A percentile compares a stretch with the other conserved stretches of the same genome.
These are phyloP conservation scores for Edolisoma coerulescens DNA, from an alignment of 2,113 vertebrate species.

Conservation along the genomic window DNA sequence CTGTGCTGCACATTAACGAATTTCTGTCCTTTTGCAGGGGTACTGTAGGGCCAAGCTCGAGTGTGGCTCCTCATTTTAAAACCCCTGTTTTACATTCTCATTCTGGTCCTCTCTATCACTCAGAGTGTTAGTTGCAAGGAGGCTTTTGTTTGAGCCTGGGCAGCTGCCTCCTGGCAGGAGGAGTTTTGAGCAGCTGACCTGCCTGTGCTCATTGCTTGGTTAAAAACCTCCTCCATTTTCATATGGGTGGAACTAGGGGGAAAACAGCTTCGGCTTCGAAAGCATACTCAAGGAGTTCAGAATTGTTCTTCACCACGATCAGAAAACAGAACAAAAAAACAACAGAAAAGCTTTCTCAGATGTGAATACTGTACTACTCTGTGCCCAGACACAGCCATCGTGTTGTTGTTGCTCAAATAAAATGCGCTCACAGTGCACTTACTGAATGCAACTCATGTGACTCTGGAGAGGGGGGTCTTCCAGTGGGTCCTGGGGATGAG, in stretches of 20 bases:
- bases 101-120: conserved; percentile 31
- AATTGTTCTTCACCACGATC: neutral
- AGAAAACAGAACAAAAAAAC: neutral
- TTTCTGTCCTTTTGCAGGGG: neutral
- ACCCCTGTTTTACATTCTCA: conserved; percentile 24
- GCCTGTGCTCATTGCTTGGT: neutral
- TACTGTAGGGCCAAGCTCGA: neutral
- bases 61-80: conserved; percentile 45
- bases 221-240: neutral
- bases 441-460: neutral
- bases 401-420: neutral
- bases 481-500: neutral
- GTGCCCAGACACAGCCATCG: rapidly evolving
- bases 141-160: conserved; percentile 30
- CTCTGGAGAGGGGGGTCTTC: neutral
- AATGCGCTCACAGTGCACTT: neutral
- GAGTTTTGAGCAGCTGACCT: conserved; percentile 20
- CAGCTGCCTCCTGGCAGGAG: conserved; percentile 49
- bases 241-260: neutral
- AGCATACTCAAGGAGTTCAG: neutral
- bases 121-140: neutral
- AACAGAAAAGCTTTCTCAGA: neutral
- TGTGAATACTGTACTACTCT: neutral
- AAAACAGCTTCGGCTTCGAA: conserved; percentile 3
- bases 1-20: conserved; percentile 19